Evolutionary conservation across 2,113 vertebrate genomes (phyloP).

Genomic region (Phrynocephalus versicolor): DNA sequence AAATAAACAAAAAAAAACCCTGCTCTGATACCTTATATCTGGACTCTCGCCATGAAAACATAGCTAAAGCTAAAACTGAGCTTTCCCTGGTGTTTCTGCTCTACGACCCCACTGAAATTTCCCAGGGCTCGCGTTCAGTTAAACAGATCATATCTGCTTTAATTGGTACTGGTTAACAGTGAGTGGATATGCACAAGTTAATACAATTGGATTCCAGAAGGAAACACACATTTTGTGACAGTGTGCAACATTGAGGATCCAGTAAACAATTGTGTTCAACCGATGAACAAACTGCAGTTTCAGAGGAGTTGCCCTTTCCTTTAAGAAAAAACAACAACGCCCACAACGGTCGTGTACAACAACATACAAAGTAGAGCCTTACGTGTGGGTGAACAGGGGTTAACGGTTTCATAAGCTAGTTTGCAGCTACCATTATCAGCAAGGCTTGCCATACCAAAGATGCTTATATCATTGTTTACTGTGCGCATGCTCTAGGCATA

Average conservation of each 20-base stretch:
- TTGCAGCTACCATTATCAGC: no score
- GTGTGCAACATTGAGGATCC: background rate
- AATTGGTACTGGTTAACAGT: background rate
- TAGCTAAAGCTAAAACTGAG: background rate
- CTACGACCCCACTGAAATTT: background rate
- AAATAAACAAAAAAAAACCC: background rate
- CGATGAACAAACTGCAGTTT: background rate
- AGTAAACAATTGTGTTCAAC: no score
- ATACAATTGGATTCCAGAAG: background rate
- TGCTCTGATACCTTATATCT: no score
- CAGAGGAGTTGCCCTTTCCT: background rate
- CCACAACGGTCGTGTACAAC: background rate
- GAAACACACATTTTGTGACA: background rate
- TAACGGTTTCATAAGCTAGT: no score
- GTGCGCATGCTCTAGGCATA: no score
- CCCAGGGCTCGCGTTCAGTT: background rate
- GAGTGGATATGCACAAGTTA: background rate
- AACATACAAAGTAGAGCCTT: slow-evolving; percentile 57
- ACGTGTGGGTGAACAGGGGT: no score
- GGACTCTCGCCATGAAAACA: background rate
- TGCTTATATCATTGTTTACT: no score
- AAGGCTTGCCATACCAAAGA: no score
- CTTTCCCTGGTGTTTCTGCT: background rate
- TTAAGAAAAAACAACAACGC: no score
- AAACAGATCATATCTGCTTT: background rate